Percentiles rank a stretch among this genome's conserved stretches.
phyloP scores from a whole-genome alignment of 2,113 vertebrate species.

The Formicarius rufipectus region DNA sequence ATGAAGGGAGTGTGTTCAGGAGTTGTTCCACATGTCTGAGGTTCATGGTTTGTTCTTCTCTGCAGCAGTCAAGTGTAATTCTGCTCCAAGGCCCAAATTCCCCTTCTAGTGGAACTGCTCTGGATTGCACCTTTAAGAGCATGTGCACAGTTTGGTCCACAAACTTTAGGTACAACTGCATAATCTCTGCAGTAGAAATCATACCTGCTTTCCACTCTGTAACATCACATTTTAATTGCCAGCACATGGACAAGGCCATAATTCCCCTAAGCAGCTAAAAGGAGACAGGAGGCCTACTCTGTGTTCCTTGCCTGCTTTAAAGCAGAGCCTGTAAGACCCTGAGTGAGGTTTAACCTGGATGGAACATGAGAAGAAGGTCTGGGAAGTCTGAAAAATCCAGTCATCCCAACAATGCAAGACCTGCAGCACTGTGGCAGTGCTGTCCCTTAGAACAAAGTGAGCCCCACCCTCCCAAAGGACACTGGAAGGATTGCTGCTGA shows the following conservation, averaged over 20 bases:
- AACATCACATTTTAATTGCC: background rate
- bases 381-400: background rate
- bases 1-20: background rate
- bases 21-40: background rate
- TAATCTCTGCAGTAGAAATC: no score
- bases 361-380: background rate
- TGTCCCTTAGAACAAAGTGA: background rate
- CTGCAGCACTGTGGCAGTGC: accelerated
- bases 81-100: background rate
- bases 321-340: background rate
- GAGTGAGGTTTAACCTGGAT: background rate
- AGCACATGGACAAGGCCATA: background rate
- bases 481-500: background rate
- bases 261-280: background rate
- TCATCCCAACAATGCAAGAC: background rate
- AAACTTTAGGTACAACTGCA: background rate
- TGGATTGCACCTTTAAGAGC: background rate
- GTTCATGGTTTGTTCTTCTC: background rate
- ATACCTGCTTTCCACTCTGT: background rate
- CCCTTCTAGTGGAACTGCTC: background rate
- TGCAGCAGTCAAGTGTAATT: background rate
- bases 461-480: background rate
- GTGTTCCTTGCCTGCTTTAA: background rate
- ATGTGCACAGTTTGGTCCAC: background rate
- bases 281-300: background rate